These are phyloP conservation scores for Crotophaga sulcirostris DNA, from an alignment of 2,113 vertebrate genomes.

Conservation along the genomic window DNA sequence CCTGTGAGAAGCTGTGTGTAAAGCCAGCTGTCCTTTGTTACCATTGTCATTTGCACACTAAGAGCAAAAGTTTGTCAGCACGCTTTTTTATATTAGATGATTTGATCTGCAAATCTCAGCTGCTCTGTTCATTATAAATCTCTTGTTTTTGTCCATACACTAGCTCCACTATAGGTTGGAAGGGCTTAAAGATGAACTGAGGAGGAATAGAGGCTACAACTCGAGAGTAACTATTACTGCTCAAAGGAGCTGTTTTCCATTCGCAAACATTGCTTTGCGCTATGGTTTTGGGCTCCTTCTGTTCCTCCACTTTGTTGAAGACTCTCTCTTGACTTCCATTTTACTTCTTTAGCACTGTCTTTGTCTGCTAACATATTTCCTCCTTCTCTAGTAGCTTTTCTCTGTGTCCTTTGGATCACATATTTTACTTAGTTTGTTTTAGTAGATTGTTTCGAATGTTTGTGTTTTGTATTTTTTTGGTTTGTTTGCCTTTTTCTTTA, in stretches of 20 bases:
- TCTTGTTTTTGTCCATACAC: slow-evolving; percentile 89
- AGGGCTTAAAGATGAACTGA: slow-evolving; percentile 99
- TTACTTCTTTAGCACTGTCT: slow-evolving; percentile 83
- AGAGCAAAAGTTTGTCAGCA: slow-evolving; percentile 69
- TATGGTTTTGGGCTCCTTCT: slow-evolving; percentile 83
- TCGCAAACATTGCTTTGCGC: slow-evolving; percentile 88
- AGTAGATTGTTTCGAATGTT: slow-evolving; percentile 72
- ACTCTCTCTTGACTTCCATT: slow-evolving; percentile 82
- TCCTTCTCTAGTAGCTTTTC: slow-evolving; percentile 74
- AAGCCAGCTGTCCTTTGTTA: slow-evolving; percentile 63
- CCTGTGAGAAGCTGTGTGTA: slow-evolving; percentile 33
- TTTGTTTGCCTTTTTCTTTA: slow-evolving; percentile 74
- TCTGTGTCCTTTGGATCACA: slow-evolving; percentile 77
- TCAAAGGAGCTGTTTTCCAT: slow-evolving; percentile 89
- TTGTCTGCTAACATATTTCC: slow-evolving; percentile 79
- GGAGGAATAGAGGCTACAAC: slow-evolving; percentile 97
- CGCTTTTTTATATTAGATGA: slow-evolving; percentile 68
- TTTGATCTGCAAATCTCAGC: slow-evolving; percentile 81
- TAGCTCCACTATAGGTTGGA: slow-evolving; percentile 99
- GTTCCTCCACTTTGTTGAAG: slow-evolving; percentile 83
- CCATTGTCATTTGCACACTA: slow-evolving; percentile 68
- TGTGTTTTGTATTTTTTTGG: slow-evolving; percentile 72
- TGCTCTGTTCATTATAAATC: slow-evolving; percentile 87
- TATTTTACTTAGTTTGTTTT: slow-evolving; percentile 72
- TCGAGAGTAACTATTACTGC: slow-evolving; percentile 99